Conservation (phyloP, 2,797 vertebrate species). For the Falco berigora region DNA sequence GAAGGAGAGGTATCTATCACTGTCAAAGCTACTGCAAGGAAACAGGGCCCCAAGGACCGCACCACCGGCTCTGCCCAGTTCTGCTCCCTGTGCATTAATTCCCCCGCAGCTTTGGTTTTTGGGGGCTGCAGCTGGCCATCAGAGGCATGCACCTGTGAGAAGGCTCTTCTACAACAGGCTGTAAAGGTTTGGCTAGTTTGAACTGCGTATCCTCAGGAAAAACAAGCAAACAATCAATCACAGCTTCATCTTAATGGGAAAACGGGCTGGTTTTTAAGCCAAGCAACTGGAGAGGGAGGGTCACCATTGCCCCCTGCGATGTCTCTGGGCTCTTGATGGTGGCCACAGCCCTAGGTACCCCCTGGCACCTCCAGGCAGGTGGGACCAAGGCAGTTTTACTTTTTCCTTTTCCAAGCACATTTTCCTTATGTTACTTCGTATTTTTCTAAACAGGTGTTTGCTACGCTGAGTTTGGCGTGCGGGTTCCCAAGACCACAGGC, state of each 20-base stretch:
- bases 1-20: neutral
- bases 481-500: conserved; percentile 93
- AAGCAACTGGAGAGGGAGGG: neutral
- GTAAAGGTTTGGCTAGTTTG: neutral
- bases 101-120: neutral
- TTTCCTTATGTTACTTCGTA: rapidly evolving
- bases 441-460: conserved; percentile 83
- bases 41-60: neutral
- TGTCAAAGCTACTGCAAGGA: neutral
- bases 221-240: neutral
- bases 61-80: neutral
- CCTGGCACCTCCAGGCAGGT: neutral
- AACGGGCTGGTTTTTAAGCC: neutral
- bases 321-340: neutral
- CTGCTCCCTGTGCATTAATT: neutral
- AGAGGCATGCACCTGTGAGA: neutral
- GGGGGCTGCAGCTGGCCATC: neutral
- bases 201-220: neutral
- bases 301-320: rapidly evolving
- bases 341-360: neutral
- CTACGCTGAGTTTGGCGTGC: conserved; percentile 94
- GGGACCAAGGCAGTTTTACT: neutral
- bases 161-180: neutral
- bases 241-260: neutral
- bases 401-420: neutral